Evolutionary conservation across 2,113 vertebrate genomes (phyloP).

Genomic region (Rattus norvegicus): GRCr8 NC_086023.1:128919501-128920000

Average conservation of each 20-base stretch:
- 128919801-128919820: constrained; percentile 91
- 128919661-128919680: constrained; percentile 4
- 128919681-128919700: constrained; percentile 82
- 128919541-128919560: not conserved
- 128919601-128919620: constrained; percentile 68
- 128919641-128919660: not conserved
- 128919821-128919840: constrained; percentile 92
- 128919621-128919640: constrained; percentile 45
- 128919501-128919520: constrained; percentile 11
- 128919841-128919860: constrained; percentile 94
- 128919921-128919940: constrained; percentile 41
- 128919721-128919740: constrained; percentile 89
- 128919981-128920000: not conserved
- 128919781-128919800: constrained; percentile 88
- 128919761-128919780: constrained; percentile 91
- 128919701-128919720: constrained; percentile 90
- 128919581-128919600: constrained; percentile 19
- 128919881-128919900: constrained; percentile 89
- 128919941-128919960: constrained; percentile 10
- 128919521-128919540: not conserved
- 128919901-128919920: constrained; percentile 91
- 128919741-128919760: constrained; percentile 87
- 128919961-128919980: constrained; percentile 71
- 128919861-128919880: constrained; percentile 92
- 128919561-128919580: not conserved